phyloP scores from a whole-genome alignment of 2,888 invertebrate genomes.

The Phyto melanocephala region DNA sequence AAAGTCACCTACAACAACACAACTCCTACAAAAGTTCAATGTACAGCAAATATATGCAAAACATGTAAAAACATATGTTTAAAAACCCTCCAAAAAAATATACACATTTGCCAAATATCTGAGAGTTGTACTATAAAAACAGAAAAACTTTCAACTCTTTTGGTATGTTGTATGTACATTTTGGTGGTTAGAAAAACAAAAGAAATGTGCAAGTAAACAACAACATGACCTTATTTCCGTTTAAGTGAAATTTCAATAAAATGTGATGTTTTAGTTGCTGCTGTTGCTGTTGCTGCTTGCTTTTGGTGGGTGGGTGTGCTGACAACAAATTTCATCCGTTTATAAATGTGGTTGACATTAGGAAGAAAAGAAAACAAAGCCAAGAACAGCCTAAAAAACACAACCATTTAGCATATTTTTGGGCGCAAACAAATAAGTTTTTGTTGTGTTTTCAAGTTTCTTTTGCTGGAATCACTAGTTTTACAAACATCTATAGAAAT shows the following conservation, averaged over 20 bases:
- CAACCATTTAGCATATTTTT: conserved; percentile 60
- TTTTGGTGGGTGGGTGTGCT: not conserved
- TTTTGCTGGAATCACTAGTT: not conserved
- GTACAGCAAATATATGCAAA: not conserved
- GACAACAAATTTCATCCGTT: not conserved
- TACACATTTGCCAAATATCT: not conserved
- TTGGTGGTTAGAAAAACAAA: conserved; percentile 3
- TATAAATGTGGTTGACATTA: conserved; percentile 29
- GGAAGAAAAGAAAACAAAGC: not conserved
- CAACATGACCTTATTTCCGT: conserved; percentile 54
- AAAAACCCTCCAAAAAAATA: not conserved
- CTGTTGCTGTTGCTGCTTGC: not conserved
- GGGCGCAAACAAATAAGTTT: conserved; percentile 50
- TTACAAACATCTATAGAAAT: not conserved
- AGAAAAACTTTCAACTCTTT: conserved; percentile 37
- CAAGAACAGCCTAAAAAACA: conserved; percentile 7
- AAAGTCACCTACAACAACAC: not conserved
- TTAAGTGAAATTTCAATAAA: conserved; percentile 45
- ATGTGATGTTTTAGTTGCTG: not conserved
- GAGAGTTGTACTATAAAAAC: not conserved
- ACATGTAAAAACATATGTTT: not conserved
- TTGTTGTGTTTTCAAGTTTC: conserved; percentile 8
- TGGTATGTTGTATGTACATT: not conserved
- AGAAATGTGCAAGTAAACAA: conserved; percentile 29
- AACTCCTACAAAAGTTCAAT: not conserved